These are phyloP conservation scores for Zelleria hepariella DNA, from an alignment of 2,888 invertebrate genomes.

Conservation along the genomic window DNA sequence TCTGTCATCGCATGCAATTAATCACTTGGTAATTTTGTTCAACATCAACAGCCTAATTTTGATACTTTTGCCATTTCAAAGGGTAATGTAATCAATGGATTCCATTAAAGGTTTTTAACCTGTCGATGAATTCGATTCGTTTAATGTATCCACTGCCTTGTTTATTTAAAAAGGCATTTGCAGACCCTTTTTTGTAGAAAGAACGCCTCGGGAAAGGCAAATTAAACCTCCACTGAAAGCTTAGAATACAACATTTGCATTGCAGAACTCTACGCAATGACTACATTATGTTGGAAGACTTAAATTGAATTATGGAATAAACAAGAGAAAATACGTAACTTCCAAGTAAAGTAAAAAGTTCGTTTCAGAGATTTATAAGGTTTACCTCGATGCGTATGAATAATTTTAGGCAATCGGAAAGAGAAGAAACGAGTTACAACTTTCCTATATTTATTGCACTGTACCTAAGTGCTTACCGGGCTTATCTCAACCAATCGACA, in stretches of 20 bases:
- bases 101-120: not conserved
- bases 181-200: not conserved
- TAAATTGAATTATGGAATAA: conserved; percentile 1
- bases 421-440: not conserved
- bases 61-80: not conserved
- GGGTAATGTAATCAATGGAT: not conserved
- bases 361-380: not conserved
- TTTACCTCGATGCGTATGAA: not conserved
- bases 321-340: not conserved
- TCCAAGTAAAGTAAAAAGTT: not conserved
- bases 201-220: not conserved
- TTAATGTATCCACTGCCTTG: not conserved
- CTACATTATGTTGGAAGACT: not conserved
- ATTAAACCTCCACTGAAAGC: not conserved
- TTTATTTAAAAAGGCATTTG: not conserved
- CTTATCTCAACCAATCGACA: not conserved
- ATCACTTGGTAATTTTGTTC: not conserved
- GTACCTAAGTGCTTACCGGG: not conserved
- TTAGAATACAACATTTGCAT: conserved; percentile 5
- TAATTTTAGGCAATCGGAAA: not conserved
- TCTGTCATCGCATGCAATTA: too few species aligned
- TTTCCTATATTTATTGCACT: not conserved
- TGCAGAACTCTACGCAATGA: not conserved
- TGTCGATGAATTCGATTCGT: not conserved
- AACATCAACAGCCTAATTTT: not conserved